Evolutionary conservation across 2,888 invertebrate genomes (phyloP), one percentile per base, ranked within the genome.

Genomic region (Heliconius ethilla): DNA sequence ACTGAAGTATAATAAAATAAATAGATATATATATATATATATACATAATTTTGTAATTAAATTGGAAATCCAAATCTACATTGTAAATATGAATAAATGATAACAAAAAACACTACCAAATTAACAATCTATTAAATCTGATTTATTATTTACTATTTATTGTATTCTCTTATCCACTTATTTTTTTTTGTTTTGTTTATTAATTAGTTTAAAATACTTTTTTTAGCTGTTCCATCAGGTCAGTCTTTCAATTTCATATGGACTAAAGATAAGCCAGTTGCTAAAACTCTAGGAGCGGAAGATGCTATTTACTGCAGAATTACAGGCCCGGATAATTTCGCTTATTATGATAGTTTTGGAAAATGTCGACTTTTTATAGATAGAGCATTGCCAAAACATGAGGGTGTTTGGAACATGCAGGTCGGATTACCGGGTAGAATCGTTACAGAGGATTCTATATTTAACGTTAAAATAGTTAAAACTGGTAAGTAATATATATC

Each of bases 261-360:
- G 86, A 82, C 70, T 25, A 78, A 83, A 55, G 89, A 89, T 63
- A 83, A 82, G 29, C 81, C 87, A 5, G 84, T 91, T 0, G 80
- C 86, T 37, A 78, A 82, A 45, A 78, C 79, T 2, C 55, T 92
- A 11, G 93, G 94, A 0, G 89, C 92, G 0, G 86, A 87, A 75
- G 82, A 89, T 73, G 87, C 89, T 0, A 83, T 90, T 0, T 93
- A 91, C 85, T 94, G 94, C 81, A 87, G 81, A 76, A 78, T 92
- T 1, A 78, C 82, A 9, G 87, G 89, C 51, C 86, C 88, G 0
- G 65, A 73, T 22, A 85, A 84, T 0, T 75, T 81, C 25, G 81
- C 80, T 0, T 82, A 88, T 10, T 91, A 86, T 78, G 90, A 92
- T 45, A 85, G 85, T 62, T 92, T 92, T 74, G 91, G 93, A 3